These are phyloP conservation scores for Sebastes hubbsi DNA, from an alignment of 2,797 vertebrate species.

Conservation along the genomic window DNA sequence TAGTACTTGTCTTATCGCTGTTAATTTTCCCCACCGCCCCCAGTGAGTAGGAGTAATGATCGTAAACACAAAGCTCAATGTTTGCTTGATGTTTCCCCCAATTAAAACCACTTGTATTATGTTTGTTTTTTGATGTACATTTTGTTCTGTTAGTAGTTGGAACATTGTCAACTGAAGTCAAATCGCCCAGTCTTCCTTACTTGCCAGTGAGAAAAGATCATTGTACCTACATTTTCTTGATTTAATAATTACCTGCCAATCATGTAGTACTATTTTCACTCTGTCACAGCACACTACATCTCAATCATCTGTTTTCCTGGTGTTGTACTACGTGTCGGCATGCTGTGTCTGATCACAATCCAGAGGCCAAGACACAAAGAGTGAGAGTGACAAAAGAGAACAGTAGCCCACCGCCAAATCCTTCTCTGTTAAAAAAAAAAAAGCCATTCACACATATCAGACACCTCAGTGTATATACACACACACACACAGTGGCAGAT, in stretches of 20 bases:
- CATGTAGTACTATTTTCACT: not conserved
- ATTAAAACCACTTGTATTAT: not conserved
- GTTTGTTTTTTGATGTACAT: not conserved
- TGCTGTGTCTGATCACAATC: not conserved
- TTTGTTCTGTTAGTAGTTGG: not conserved
- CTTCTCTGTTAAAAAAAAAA: not conserved
- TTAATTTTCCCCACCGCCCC: conserved; percentile 7
- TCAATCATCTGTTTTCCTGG: not conserved
- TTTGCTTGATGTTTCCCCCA: conserved; percentile 14
- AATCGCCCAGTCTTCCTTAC: not conserved
- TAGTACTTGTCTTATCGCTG: conserved; percentile 30
- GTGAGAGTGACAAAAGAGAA: not conserved
- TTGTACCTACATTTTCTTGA: not conserved
- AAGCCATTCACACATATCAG: conserved; percentile 37
- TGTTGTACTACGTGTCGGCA: not conserved
- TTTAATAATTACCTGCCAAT: conserved; percentile 7
- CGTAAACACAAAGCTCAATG: conserved; percentile 1
- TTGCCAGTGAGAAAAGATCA: not conserved
- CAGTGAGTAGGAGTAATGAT: conserved; percentile 2
- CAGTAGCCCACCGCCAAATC: conserved; percentile 14
- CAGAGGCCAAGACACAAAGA: not conserved
- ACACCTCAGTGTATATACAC: conserved; percentile 16
- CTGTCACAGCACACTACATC: not conserved
- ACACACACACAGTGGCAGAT: conserved; percentile 19
- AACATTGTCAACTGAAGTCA: conserved; percentile 1